These are phyloP conservation scores for Chromoteleia sp. DNA, from an alignment of 2,888 invertebrate species.

Conservation along the genomic window DNA sequence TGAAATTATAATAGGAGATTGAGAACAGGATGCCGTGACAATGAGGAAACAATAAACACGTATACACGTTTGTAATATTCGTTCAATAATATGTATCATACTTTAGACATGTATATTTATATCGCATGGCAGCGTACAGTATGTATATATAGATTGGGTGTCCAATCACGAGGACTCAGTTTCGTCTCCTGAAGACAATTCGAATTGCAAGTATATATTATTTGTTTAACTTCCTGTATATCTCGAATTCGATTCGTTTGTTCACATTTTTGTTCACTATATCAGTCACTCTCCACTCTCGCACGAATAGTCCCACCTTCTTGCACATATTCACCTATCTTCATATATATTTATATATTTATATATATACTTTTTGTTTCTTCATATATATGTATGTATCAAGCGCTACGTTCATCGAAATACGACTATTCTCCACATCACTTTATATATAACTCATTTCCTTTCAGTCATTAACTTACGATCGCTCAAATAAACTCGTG, in stretches of 20 bases:
- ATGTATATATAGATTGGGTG: conserved; percentile 82
- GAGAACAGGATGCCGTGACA: no score
- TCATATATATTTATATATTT: conserved; percentile 52
- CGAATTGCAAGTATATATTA: conserved; percentile 70
- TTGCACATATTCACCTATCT: conserved; percentile 34
- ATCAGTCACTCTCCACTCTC: conserved; percentile 12
- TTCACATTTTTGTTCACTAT: conserved; percentile 34
- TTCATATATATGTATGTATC: conserved; percentile 61
- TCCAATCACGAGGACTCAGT: conserved; percentile 81
- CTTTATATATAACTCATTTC: conserved; percentile 58
- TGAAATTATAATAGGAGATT: conserved; percentile 1
- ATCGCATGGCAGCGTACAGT: conserved; percentile 84
- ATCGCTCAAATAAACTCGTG: conserved; percentile 63
- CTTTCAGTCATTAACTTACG: conserved; percentile 49
- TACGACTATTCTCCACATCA: conserved; percentile 53
- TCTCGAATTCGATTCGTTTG: conserved; percentile 61
- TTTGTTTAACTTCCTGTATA: conserved; percentile 69
- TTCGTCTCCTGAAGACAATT: conserved; percentile 69
- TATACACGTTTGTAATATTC: conserved; percentile 72
- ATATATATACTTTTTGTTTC: conserved; percentile 50
- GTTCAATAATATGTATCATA: conserved; percentile 78
- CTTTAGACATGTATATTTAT: conserved; percentile 84
- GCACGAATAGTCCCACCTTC: conserved; percentile 14
- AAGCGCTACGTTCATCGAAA: conserved; percentile 67
- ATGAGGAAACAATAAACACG: conserved; percentile 73